Evolutionary conservation across 2,888 invertebrate species (phyloP).

Genomic region (Sphaerophoria rueppellii): DNA sequence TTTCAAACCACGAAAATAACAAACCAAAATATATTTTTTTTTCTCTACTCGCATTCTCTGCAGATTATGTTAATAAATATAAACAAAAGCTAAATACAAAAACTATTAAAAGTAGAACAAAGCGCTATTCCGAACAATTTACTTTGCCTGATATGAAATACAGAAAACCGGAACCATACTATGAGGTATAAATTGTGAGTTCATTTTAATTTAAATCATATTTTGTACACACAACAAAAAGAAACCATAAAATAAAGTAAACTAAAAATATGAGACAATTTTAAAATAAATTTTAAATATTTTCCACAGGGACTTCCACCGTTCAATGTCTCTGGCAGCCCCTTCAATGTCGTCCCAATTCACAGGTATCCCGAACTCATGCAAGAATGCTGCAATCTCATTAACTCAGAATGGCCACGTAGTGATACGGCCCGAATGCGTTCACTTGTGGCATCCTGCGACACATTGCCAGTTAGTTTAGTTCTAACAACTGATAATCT

Average conservation of each 20-base stretch:
- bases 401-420: slow-evolving; percentile 94
- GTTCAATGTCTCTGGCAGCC: slow-evolving; percentile 81
- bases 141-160: slow-evolving; percentile 78
- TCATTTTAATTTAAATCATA: slow-evolving; percentile 30
- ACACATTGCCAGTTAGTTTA: slow-evolving; percentile 88
- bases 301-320: slow-evolving; percentile 81
- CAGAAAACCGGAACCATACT: slow-evolving; percentile 81
- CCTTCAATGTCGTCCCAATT: slow-evolving; percentile 85
- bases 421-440: slow-evolving; percentile 90
- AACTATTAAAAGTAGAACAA: slow-evolving; percentile 21
- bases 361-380: slow-evolving; percentile 89
- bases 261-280: background rate
- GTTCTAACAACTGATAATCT: slow-evolving; percentile 85
- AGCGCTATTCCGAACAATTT: slow-evolving; percentile 20
- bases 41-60: slow-evolving; percentile 39
- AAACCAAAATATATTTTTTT: slow-evolving; percentile 22
- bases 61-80: slow-evolving; percentile 50
- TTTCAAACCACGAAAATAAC: background rate
- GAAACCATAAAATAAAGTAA: background rate
- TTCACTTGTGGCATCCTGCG: slow-evolving; percentile 88
- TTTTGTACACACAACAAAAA: background rate
- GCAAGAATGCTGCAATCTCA: slow-evolving; percentile 88
- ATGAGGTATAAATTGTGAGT: slow-evolving; percentile 79
- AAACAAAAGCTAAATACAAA: slow-evolving; percentile 29
- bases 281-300: slow-evolving; percentile 10